Evolutionary conservation across 1,140 invertebrate genomes (phyloP).

Genomic region (Drosophila varians): DNA sequence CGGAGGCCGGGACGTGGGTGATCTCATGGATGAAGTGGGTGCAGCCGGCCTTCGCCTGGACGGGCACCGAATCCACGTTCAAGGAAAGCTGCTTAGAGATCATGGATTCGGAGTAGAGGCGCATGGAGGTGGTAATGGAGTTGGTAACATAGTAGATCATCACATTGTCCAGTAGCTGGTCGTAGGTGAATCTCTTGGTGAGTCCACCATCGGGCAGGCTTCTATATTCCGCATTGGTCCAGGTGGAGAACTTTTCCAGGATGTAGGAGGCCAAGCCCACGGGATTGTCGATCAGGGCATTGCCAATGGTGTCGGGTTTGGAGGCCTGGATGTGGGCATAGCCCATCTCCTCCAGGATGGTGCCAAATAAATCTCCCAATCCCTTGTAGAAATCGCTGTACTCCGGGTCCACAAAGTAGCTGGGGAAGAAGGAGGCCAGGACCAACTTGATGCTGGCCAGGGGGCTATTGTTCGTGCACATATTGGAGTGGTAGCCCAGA

Average conservation of each 20-base stretch:
- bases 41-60: slow-evolving; percentile 87
- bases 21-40: slow-evolving; percentile 88
- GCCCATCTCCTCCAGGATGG: slow-evolving; percentile 88
- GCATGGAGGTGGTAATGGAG: slow-evolving; percentile 90
- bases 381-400: slow-evolving; percentile 87
- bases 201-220: slow-evolving; percentile 89
- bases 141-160: slow-evolving; percentile 94
- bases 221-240: slow-evolving; percentile 87
- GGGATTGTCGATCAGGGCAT: slow-evolving; percentile 88
- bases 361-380: slow-evolving; percentile 83
- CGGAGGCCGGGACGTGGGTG: slow-evolving; percentile 85
- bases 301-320: slow-evolving; percentile 94
- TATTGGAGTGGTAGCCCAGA: slow-evolving; percentile 86
- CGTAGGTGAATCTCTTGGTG: slow-evolving; percentile 86
- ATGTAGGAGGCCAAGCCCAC: slow-evolving; percentile 92
- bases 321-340: slow-evolving; percentile 94
- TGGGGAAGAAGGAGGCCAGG: slow-evolving; percentile 84
- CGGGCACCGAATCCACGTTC: slow-evolving; percentile 85
- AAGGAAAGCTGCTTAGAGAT: slow-evolving; percentile 75
- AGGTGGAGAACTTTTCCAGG: slow-evolving; percentile 93
- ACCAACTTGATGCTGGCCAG: slow-evolving; percentile 41
- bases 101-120: slow-evolving; percentile 90
- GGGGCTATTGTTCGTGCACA: slow-evolving; percentile 84
- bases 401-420: slow-evolving; percentile 85
- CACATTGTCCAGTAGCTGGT: slow-evolving; percentile 93